Percentiles rank a stretch among this genome's conserved stretches.
These are phyloP conservation scores for Merops nubicus DNA, from an alignment of 2,113 vertebrate species.

Conservation along the genomic window DNA sequence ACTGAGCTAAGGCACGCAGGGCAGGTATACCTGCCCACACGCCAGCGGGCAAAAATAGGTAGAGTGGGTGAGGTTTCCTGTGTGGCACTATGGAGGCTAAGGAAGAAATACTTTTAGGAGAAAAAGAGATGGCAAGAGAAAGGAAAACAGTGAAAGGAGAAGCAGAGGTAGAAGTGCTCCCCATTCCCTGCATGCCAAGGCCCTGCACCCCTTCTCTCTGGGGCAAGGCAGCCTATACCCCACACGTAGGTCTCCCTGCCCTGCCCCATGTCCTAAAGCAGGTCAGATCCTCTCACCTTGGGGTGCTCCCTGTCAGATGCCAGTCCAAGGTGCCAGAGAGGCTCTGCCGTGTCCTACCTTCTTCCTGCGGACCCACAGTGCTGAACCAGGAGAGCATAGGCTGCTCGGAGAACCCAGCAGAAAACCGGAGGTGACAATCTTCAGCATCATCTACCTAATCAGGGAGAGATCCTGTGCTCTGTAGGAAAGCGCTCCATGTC, in stretches of 20 bases:
- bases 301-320: not conserved
- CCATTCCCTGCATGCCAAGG: accelerated
- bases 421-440: not conserved
- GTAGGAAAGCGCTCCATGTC: not conserved
- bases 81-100: conserved; percentile 2
- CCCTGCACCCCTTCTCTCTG: accelerated
- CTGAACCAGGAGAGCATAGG: not conserved
- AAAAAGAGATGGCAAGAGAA: not conserved
- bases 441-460: not conserved
- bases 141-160: not conserved
- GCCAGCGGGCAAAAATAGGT: conserved; percentile 46
- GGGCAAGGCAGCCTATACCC: accelerated
- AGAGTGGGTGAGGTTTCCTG: conserved; percentile 63
- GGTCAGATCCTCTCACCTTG: not conserved
- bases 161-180: not conserved
- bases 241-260: not conserved
- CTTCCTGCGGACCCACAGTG: accelerated
- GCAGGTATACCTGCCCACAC: conserved; percentile 62
- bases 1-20: not conserved
- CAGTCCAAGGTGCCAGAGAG: not conserved
- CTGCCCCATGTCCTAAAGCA: not conserved
- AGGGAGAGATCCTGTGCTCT: not conserved
- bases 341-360: accelerated
- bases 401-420: accelerated
- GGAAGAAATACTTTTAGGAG: conserved; percentile 2